These are phyloP conservation scores for Barbus barbus DNA, from an alignment of 2,113 vertebrate species.

Conservation along the genomic window DNA sequence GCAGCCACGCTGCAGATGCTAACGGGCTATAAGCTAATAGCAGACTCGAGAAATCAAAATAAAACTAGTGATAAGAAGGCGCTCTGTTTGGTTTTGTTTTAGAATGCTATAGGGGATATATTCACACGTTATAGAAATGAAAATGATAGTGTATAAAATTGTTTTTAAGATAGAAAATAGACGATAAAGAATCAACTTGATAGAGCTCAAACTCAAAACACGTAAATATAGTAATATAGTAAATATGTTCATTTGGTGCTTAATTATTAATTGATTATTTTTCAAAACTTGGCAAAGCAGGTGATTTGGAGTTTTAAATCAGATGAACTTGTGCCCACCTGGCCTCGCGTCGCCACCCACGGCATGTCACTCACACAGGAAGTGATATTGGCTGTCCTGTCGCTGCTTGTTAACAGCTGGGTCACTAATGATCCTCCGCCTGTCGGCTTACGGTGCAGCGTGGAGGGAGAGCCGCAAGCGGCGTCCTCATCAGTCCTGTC, in stretches of 20 bases:
- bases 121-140: too few species aligned
- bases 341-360: neutral
- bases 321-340: conserved; percentile 23
- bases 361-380: conserved; percentile 75
- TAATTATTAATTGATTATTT: neutral
- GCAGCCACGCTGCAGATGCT: too few species aligned
- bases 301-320: neutral
- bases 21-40: too few species aligned
- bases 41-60: too few species aligned
- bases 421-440: conserved; percentile 76
- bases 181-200: too few species aligned
- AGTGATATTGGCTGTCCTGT: conserved; percentile 80
- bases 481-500: conserved; percentile 58
- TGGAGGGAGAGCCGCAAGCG: conserved; percentile 62
- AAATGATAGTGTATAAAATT: too few species aligned
- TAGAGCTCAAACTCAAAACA: too few species aligned
- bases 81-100: too few species aligned
- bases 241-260: neutral
- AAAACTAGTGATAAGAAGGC: too few species aligned
- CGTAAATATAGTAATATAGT: too few species aligned
- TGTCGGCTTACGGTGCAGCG: conserved; percentile 73
- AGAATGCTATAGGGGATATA: too few species aligned
- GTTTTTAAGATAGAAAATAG: too few species aligned
- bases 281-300: neutral
- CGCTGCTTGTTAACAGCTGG: conserved; percentile 78